phyloP scores from a whole-genome alignment of 2,113 vertebrate genomes.

The Pseudopipra pipra region DNA sequence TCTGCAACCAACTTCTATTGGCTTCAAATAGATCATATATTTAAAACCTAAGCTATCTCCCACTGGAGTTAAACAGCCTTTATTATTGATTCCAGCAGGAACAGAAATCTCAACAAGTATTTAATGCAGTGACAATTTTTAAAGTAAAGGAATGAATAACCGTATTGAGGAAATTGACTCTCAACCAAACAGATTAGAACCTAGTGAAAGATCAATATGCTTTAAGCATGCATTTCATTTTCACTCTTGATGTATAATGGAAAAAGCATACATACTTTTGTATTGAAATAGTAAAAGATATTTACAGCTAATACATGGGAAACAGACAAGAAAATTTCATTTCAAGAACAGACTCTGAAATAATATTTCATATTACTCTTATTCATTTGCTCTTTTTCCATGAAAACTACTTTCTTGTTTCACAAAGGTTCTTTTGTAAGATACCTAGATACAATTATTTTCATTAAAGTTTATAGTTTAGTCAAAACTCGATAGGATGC shows the following conservation, averaged over 20 bases:
- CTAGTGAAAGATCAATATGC: not conserved
- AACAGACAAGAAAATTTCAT: not conserved
- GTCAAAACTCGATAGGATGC: not conserved
- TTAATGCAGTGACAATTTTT: not conserved
- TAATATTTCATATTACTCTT: not conserved
- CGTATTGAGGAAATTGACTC: not conserved
- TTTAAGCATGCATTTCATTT: not conserved
- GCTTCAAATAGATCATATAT: not conserved
- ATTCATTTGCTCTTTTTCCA: not conserved
- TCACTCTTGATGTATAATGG: not conserved
- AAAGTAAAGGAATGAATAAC: not conserved
- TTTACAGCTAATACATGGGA: not conserved
- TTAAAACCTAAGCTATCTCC: not conserved
- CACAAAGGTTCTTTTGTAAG: not conserved
- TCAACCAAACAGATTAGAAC: not conserved
- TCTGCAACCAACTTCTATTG: not conserved
- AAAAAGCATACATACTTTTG: not conserved
- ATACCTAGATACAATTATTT: not conserved
- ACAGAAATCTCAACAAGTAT: not conserved
- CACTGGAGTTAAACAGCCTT: not conserved
- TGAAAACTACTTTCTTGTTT: not conserved
- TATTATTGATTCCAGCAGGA: not conserved
- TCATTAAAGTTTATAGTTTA: not conserved
- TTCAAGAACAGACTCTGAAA: not conserved
- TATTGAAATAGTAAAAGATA: not conserved